A percentile compares a stretch with the other conserved stretches of the same genome.
phyloP scores from a whole-genome alignment of 1,140 invertebrate species.

The Sminthurinus signatus region DNA sequence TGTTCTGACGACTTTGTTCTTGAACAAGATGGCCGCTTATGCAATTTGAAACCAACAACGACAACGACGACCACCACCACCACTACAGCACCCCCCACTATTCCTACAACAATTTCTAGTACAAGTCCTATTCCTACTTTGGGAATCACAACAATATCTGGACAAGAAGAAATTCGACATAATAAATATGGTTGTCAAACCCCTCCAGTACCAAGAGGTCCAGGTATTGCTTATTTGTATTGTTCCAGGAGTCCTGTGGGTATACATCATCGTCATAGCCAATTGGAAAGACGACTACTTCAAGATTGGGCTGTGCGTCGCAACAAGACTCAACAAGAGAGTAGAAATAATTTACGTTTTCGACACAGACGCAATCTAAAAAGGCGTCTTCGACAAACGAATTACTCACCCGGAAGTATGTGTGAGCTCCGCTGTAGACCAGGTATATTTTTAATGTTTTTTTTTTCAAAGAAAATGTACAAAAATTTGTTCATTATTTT shows the following conservation, averaged over 20 bases:
- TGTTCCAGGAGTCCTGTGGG: constrained; percentile 37
- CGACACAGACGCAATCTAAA: constrained; percentile 31
- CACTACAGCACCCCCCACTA: constrained; percentile 8
- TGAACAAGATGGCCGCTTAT: constrained; percentile 50
- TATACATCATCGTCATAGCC: constrained; percentile 38
- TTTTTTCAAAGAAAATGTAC: constrained; percentile 4
- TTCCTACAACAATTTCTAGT: neutral
- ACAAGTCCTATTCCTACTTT: neutral
- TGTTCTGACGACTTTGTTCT: constrained; percentile 53
- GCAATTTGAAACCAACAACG: constrained; percentile 42
- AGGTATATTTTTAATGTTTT: too few relatives aligned
- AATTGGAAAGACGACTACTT: constrained; percentile 25
- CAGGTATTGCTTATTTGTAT: constrained; percentile 39
- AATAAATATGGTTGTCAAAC: too few relatives aligned
- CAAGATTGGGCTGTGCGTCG: constrained; percentile 33
- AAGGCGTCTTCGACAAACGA: constrained; percentile 26
- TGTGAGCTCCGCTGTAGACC: constrained; percentile 38
- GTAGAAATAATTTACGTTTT: constrained; percentile 7
- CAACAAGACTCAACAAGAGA: constrained; percentile 10
- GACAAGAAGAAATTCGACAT: constrained; percentile 15
- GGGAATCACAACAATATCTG: too few relatives aligned
- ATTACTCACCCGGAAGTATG: constrained; percentile 38
- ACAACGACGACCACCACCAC: constrained; percentile 35
- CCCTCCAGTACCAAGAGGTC: constrained; percentile 37
- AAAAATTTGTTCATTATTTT: too few relatives aligned